Evolutionary conservation across 2,113 vertebrate species (phyloP), one percentile per base, ranked within the genome.

Genomic region (Antechinus stuartii): DNA sequence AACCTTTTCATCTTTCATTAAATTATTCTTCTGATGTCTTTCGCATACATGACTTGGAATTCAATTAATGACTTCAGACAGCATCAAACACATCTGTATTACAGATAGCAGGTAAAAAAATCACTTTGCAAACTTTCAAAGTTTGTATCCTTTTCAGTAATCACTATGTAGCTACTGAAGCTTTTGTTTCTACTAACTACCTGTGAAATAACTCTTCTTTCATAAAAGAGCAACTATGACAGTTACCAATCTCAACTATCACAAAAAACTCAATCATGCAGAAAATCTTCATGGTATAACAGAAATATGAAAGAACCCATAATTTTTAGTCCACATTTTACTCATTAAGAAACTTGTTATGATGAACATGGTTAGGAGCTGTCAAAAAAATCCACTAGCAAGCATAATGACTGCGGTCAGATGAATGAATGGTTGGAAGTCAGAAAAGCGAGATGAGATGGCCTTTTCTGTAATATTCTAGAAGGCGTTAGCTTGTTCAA

Each of bases 221-320:
- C 25, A 94, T 89, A 95, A 90, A 95, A 68, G 54, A 94, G 52
- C n/a, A 46, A 54, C 91, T 89, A 46, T 3, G 27, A 56, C 93
- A 30, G 11, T 61, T 27, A 61, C 57, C 10, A 61, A 1, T 30
- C 27, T 9, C 25, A 61, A 61, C 61, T 68, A 68, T 35, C 11
- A 68, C 61, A 68, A 68, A 35, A 68, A 2, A 57, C 25, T 57
- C 25, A 68, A n/a, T 68, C 30, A 35, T 35, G 30, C 14, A n/a
- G 57, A 61, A 61, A 61, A 12, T 27, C 30, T 68, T 68, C 27
- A 57, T 10, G 27, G 56, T 27, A 57, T 10, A 27, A 57, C 26
- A 68, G 11, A 35, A 68, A 30, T 68, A 27, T 35, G 27, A 68
- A 68, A 61, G 57, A 27, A 68, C 61, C 35, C 35, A n/a, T 76